phyloP scores from a whole-genome alignment of 1,140 invertebrate genomes.

The Conus betulinus region DNA sequence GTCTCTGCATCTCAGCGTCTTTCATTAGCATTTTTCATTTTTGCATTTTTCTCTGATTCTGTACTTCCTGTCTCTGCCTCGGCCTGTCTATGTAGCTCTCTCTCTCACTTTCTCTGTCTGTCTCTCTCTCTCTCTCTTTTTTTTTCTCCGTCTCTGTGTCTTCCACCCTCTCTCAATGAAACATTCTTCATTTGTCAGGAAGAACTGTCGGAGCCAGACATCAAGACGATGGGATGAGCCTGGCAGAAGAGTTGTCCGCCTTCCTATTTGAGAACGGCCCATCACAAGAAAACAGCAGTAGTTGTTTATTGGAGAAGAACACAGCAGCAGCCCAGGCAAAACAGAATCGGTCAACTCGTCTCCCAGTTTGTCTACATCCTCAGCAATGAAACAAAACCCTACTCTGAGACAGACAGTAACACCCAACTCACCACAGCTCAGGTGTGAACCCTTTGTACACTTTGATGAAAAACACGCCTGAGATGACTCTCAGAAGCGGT shows the following conservation, averaged over 20 bases:
- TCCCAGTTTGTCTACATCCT: background rate
- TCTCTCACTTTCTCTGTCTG: too few relatives aligned
- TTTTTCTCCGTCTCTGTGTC: too few relatives aligned
- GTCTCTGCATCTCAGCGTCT: too few relatives aligned
- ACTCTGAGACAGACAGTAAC: background rate
- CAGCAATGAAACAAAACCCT: background rate
- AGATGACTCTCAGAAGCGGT: background rate
- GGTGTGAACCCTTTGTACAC: background rate
- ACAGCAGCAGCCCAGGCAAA: background rate
- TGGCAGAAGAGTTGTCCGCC: conserved; percentile 32
- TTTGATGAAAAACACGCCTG: background rate
- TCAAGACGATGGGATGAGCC: background rate
- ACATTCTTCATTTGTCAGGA: background rate
- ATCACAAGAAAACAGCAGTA: background rate
- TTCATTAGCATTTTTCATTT: too few relatives aligned
- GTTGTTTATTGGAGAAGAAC: background rate
- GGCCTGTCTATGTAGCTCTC: too few relatives aligned
- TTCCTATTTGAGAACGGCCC: background rate
- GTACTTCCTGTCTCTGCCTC: too few relatives aligned
- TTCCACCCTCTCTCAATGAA: background rate
- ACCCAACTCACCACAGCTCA: background rate
- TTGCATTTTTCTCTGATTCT: too few relatives aligned
- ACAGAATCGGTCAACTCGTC: background rate
- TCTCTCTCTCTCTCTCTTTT: too few relatives aligned
- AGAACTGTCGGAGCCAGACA: background rate